These are phyloP conservation scores for Phalangium opilio DNA, from an alignment of 2,888 invertebrate genomes.

Conservation along the genomic window DNA sequence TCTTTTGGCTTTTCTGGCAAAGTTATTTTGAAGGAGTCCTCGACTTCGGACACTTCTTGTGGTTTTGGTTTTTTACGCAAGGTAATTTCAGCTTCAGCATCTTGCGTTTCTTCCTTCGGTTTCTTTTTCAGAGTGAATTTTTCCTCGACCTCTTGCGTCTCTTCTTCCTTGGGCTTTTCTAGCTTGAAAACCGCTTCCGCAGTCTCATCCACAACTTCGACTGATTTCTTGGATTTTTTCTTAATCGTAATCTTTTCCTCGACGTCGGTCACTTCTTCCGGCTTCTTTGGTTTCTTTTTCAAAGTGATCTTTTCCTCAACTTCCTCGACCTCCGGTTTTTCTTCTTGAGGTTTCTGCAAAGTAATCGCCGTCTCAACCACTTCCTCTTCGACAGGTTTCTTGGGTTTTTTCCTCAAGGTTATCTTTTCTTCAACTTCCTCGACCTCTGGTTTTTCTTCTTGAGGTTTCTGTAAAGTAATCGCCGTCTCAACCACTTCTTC, in stretches of 20 bases:
- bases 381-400: constrained; percentile 6
- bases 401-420: constrained; percentile 9
- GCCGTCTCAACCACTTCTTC: constrained; percentile 1
- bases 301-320: constrained; percentile 10
- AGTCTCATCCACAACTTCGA: background rate
- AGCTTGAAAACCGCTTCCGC: too few species aligned
- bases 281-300: constrained; percentile 42
- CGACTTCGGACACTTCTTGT: constrained; percentile 7
- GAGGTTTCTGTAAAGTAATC: background rate
- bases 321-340: constrained; percentile 15
- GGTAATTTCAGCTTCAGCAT: constrained; percentile 3
- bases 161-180: constrained; percentile 1
- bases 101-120: constrained; percentile 25
- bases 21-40: constrained; percentile 9
- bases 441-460: constrained; percentile 5
- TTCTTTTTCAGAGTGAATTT: constrained; percentile 31
- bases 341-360: constrained; percentile 8
- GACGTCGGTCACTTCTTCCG: constrained; percentile 8
- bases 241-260: constrained; percentile 2
- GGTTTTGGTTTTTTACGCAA: constrained; percentile 3
- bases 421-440: constrained; percentile 7
- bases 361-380: constrained; percentile 10
- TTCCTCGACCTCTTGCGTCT: background rate
- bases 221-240: background rate
- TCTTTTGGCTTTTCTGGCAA: constrained; percentile 1